Conservation (phyloP, 2,888 invertebrate genomes). For the Elmis aenea region DNA sequence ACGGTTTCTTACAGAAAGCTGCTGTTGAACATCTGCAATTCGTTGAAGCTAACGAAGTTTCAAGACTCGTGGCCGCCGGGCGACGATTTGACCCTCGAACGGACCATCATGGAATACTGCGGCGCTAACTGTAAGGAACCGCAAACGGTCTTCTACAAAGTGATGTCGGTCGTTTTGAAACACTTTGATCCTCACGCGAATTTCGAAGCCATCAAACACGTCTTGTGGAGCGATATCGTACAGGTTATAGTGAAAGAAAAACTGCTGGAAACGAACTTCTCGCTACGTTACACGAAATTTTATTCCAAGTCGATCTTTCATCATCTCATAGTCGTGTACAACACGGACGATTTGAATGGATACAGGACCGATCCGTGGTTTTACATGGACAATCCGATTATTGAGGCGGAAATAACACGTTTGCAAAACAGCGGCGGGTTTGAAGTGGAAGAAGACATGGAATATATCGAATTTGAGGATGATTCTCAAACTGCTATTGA, state of each 20-base stretch:
- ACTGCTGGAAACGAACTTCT: conserved; percentile 46
- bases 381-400: conserved; percentile 46
- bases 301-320: conserved; percentile 33
- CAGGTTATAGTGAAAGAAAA: conserved; percentile 54
- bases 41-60: conserved; percentile 53
- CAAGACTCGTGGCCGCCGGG: conserved; percentile 46
- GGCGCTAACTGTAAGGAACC: conserved; percentile 50
- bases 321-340: conserved; percentile 52
- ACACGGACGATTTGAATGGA: conserved; percentile 50
- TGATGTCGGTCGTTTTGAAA: conserved; percentile 43
- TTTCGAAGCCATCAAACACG: conserved; percentile 46
- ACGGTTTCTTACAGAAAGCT: conserved; percentile 51
- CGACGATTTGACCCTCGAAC: conserved; percentile 46
- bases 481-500: conserved; percentile 18
- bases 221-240: conserved; percentile 53
- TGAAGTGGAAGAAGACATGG: conserved; percentile 9
- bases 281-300: conserved; percentile 31
- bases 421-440: conserved; percentile 5
- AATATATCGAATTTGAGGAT: conserved; percentile 5
- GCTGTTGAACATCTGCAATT: conserved; percentile 51
- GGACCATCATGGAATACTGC: conserved; percentile 50
- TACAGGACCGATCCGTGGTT: conserved; percentile 58
- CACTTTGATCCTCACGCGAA: conserved; percentile 44
- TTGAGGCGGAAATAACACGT: conserved; percentile 43
- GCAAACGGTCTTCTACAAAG: conserved; percentile 49